Conservation (phyloP, 2,797 vertebrate genomes). For the Protosalanx chinensis region DNA sequence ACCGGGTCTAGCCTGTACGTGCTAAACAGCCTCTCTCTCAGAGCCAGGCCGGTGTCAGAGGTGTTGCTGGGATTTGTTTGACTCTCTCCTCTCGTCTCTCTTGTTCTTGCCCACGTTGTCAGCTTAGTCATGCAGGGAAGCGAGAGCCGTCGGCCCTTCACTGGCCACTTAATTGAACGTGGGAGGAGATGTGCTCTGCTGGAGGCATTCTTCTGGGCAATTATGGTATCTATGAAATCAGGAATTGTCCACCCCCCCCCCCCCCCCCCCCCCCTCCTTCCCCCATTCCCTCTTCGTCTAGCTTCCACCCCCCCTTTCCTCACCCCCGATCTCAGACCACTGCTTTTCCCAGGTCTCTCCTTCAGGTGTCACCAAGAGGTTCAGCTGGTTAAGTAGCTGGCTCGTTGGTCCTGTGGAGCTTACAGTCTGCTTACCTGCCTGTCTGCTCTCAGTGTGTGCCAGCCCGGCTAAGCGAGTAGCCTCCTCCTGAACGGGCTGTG, state of each 20-base stretch:
- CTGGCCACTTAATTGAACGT: slow-evolving; percentile 68
- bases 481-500: neutral
- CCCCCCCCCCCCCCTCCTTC: slow-evolving; percentile 11
- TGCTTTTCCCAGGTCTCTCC: neutral
- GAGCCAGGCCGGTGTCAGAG: slow-evolving; percentile 49
- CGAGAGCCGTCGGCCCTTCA: slow-evolving; percentile 58
- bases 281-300: slow-evolving; percentile 9
- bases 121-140: slow-evolving; percentile 68
- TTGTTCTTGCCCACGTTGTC: slow-evolving; percentile 70
- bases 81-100: slow-evolving; percentile 36
- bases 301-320: neutral
- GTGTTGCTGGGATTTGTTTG: slow-evolving; percentile 59
- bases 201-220: slow-evolving; percentile 60
- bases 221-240: slow-evolving; percentile 59
- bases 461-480: neutral
- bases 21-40: neutral
- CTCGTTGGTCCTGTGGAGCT: slow-evolving; percentile 20
- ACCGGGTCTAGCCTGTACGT: neutral
- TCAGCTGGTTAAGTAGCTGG: slow-evolving; percentile 12
- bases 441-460: neutral
- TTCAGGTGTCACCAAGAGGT: slow-evolving; percentile 6
- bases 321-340: too few relatives aligned
- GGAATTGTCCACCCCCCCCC: slow-evolving; percentile 38
- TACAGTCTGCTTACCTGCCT: slow-evolving; percentile 4
- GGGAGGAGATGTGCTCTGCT: slow-evolving; percentile 61